Evolutionary conservation across 2,797 vertebrate genomes (phyloP).

Genomic region (Melanotaenia trifasciata): DNA sequence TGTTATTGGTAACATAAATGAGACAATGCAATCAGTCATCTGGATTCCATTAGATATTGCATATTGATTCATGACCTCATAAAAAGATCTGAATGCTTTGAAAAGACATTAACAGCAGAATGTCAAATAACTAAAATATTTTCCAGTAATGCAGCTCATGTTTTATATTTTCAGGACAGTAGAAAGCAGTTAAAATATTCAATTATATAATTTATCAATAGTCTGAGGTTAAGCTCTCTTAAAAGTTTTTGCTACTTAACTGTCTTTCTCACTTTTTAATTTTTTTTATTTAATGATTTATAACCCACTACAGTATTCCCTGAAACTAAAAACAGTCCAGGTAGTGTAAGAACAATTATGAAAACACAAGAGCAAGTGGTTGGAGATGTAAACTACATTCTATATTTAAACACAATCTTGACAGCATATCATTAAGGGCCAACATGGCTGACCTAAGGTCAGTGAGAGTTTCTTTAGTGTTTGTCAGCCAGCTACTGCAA

Average conservation of each 20-base stretch:
- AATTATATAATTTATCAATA: not conserved
- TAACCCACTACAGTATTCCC: not conserved
- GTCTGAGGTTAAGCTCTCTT: not conserved
- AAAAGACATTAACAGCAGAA: not conserved
- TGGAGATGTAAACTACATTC: conserved; percentile 59
- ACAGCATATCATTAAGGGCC: conserved; percentile 35
- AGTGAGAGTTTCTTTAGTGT: conserved; percentile 19
- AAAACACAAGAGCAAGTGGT: conserved; percentile 29
- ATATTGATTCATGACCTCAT: not conserved
- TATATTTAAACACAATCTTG: conserved; percentile 57
- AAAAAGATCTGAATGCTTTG: not conserved
- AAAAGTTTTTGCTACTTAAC: not conserved
- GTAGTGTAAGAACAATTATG: conserved; percentile 28
- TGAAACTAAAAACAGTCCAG: conserved; percentile 2
- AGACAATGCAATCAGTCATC: conserved; percentile 3
- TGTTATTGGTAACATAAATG: not conserved
- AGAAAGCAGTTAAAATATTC: not conserved
- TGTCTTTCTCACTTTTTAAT: not conserved
- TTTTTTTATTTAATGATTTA: conserved; percentile 7
- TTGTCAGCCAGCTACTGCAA: conserved; percentile 21
- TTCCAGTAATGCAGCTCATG: not conserved
- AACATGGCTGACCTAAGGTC: conserved; percentile 49
- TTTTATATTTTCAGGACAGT: not conserved
- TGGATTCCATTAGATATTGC: conserved; percentile 2
- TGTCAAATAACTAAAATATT: not conserved